These are phyloP conservation scores for Proteles cristata DNA, from an alignment of 2,113 vertebrate genomes.

Conservation along the genomic window DNA sequence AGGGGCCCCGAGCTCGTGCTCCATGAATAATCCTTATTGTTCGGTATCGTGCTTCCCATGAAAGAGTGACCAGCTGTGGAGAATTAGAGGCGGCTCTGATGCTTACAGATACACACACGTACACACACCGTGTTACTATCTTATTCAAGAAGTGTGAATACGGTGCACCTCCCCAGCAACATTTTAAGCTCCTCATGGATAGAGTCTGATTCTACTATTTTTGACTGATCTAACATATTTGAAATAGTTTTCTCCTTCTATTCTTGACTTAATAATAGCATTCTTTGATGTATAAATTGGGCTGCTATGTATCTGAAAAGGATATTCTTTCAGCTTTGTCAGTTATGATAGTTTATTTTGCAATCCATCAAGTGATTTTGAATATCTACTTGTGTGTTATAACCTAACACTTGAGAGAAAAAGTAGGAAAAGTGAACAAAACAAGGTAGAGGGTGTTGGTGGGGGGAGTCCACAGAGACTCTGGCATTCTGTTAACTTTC, in stretches of 20 bases:
- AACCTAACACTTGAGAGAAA: background rate
- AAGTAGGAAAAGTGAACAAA: background rate
- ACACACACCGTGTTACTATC: fast-evolving
- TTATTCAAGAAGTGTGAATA: background rate
- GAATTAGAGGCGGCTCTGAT: fast-evolving
- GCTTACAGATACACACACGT: fast-evolving
- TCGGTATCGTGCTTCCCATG: fast-evolving
- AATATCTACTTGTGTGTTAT: background rate
- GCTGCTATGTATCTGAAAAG: constrained; percentile 73
- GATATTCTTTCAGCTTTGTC: constrained; percentile 77
- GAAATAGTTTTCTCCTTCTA: constrained; percentile 33
- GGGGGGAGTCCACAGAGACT: background rate
- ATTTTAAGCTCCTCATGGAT: background rate
- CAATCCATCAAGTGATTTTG: constrained; percentile 62
- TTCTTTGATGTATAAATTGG: constrained; percentile 77
- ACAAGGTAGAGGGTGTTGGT: background rate
- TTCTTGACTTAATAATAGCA: constrained; percentile 77
- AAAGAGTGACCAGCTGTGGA: fast-evolving
- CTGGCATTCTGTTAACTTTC: fast-evolving
- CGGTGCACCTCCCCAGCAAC: background rate
- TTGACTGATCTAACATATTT: constrained; percentile 66
- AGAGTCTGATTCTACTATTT: background rate
- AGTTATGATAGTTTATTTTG: constrained; percentile 76
- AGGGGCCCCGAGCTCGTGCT: fast-evolving
- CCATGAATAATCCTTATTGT: fast-evolving